Conservation (phyloP, 1,140 invertebrate species). For the Pseudobourletiella spinata region DNA sequence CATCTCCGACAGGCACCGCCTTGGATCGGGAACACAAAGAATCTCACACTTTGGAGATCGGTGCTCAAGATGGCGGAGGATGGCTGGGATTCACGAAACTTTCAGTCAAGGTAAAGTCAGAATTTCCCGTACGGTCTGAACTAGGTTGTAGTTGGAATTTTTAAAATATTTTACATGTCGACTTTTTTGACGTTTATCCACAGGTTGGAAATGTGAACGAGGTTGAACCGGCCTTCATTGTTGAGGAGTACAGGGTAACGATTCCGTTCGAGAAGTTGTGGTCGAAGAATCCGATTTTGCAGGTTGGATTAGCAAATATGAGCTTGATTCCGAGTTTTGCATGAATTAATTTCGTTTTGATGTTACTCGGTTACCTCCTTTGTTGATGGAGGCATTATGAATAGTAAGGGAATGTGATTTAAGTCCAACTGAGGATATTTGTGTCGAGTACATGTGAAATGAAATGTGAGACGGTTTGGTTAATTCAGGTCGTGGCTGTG, state of each 20-base stretch:
- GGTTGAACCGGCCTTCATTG: constrained; percentile 18
- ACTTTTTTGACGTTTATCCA: no score
- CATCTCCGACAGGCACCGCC: constrained; percentile 20
- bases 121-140: no score
- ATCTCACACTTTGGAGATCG: constrained; percentile 29
- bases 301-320: constrained; percentile 28
- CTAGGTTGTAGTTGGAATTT: no score
- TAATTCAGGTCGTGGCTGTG: constrained; percentile 27
- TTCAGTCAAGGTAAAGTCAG: constrained; percentile 29
- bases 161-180: no score
- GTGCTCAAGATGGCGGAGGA: constrained; percentile 31
- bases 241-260: constrained; percentile 31
- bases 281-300: constrained; percentile 33
- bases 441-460: no score
- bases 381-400: no score
- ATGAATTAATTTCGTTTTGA: no score
- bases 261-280: constrained; percentile 26
- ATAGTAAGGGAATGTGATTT: no score
- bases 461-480: no score
- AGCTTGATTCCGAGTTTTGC: no score
- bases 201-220: constrained; percentile 13
- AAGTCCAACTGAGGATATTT: no score
- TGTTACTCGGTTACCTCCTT: no score
- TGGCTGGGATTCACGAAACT: constrained; percentile 35
- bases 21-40: constrained; percentile 31